These are phyloP conservation scores for Ophthalmolycus amberensis DNA, from an alignment of 2,113 vertebrate genomes.

Conservation along the genomic window DNA sequence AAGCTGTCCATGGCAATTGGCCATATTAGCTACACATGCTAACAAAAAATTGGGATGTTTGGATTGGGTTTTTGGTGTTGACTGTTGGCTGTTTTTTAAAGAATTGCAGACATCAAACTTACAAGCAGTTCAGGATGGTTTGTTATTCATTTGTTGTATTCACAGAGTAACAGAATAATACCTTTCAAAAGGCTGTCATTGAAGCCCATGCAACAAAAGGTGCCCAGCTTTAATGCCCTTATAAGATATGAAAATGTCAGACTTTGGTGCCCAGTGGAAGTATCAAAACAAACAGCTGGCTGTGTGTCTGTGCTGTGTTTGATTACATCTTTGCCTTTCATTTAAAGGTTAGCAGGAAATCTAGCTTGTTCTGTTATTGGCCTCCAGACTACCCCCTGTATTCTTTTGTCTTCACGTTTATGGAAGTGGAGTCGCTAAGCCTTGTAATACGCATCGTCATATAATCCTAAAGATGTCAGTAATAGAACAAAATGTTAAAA, in stretches of 20 bases:
- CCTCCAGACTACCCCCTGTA: not conserved
- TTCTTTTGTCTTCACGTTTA: not conserved
- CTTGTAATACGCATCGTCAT: not conserved
- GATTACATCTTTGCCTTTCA: not conserved
- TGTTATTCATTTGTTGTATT: no score
- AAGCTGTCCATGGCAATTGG: not conserved
- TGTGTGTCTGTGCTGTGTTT: not conserved
- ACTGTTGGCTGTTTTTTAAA: not conserved
- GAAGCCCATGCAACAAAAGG: no score
- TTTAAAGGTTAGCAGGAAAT: not conserved
- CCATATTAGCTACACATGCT: not conserved
- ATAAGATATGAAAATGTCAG: conserved; percentile 1
- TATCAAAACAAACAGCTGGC: not conserved
- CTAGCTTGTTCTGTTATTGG: not conserved
- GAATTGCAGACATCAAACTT: not conserved
- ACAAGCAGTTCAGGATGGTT: no score
- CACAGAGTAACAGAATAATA: not conserved
- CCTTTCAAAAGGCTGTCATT: not conserved
- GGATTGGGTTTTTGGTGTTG: not conserved
- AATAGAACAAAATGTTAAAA: no score
- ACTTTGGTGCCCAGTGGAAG: not conserved
- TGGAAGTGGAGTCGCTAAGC: not conserved
- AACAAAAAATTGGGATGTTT: not conserved
- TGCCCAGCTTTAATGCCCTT: not conserved
- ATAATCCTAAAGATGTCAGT: not conserved